These are phyloP conservation scores for Crotalus viridis DNA, from an alignment of 2,113 vertebrate genomes.

Conservation along the genomic window DNA sequence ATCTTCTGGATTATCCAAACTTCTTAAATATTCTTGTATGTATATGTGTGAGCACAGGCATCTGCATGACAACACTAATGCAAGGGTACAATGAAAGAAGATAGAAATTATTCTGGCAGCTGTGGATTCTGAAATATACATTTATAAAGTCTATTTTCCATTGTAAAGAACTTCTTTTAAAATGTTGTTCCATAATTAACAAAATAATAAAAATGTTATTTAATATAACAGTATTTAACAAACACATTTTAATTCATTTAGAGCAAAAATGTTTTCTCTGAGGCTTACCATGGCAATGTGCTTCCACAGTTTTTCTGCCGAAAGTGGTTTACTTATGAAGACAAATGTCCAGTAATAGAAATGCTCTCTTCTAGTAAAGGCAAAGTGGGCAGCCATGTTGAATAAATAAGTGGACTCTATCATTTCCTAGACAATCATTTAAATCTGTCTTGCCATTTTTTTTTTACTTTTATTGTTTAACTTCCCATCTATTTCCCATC, in stretches of 20 bases:
- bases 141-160: not conserved
- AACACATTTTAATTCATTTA: not conserved
- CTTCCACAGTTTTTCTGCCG: not conserved
- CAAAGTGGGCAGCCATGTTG: not conserved
- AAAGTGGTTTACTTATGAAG: not conserved
- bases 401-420: not conserved
- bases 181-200: not conserved
- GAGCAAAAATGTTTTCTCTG: not conserved
- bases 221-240: not conserved
- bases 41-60: not conserved
- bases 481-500: not conserved
- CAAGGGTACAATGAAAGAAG: not conserved
- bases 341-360: not conserved
- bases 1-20: not conserved
- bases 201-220: not conserved
- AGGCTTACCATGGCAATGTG: not conserved
- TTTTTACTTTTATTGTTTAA: not conserved
- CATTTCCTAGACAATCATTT: not conserved
- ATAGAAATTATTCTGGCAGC: not conserved
- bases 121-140: conserved; percentile 7
- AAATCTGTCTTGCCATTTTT: not conserved
- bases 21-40: not conserved
- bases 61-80: not conserved
- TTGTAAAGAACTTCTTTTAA: not conserved
- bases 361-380: not conserved